Percentiles rank a stretch among this genome's conserved stretches.
These are phyloP conservation scores for Aphis craccivora DNA, from an alignment of 1,140 invertebrate species.

Conservation along the genomic window DNA sequence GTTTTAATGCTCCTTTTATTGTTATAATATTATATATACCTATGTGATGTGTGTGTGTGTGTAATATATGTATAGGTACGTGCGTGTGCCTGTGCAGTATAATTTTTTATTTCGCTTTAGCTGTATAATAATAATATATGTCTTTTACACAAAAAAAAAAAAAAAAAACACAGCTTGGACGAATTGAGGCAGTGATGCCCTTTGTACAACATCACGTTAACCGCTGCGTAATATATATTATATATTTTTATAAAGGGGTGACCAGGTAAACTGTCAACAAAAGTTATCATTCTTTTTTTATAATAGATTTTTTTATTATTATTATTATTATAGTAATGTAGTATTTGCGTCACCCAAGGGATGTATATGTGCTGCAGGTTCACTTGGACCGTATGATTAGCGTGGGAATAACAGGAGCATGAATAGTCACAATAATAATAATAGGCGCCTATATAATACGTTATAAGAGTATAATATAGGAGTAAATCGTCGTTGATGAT, in stretches of 20 bases:
- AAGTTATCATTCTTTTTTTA: conserved; percentile 34
- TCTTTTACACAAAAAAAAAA: not conserved
- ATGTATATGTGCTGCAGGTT: not conserved
- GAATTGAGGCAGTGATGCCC: not conserved
- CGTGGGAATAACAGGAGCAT: conserved; percentile 35
- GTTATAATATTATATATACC: not conserved
- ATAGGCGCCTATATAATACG: not conserved
- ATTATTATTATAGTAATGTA: not conserved
- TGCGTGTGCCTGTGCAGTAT: not conserved
- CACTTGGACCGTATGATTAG: conserved; percentile 37
- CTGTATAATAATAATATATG: conserved; percentile 18
- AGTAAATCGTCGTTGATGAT: not conserved
- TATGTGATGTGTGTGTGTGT: not conserved
- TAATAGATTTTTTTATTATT: conserved; percentile 11
- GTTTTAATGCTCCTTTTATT: conserved; percentile 51
- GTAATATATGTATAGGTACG: not conserved
- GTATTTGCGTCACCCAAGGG: conserved; percentile 24
- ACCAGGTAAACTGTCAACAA: conserved; percentile 21
- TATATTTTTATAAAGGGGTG: not conserved
- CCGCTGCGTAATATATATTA: not conserved
- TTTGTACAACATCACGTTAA: not conserved
- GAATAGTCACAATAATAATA: not conserved
- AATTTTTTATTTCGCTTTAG: conserved; percentile 33
- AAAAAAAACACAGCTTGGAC: not conserved
- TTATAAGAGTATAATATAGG: not conserved